A percentile compares a stretch with the other conserved stretches of the same genome.
These are phyloP conservation scores for Neelides folsomi DNA, from an alignment of 2,888 invertebrate genomes.

Conservation along the genomic window DNA sequence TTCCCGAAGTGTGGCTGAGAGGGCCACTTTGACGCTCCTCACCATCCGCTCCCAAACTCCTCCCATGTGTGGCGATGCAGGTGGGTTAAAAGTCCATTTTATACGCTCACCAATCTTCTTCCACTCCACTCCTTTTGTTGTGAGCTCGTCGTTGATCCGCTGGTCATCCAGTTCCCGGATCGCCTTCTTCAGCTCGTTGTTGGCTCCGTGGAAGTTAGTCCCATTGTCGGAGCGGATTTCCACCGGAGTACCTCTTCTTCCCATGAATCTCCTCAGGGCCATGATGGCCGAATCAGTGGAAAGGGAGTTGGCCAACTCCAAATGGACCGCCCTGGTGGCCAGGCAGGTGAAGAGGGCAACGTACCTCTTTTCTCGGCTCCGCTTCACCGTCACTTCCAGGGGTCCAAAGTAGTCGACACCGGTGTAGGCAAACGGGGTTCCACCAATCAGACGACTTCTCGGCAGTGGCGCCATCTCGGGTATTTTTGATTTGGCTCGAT, in stretches of 20 bases:
- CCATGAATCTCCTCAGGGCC: conserved; percentile 35
- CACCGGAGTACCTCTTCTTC: conserved; percentile 34
- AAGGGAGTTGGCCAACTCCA: conserved; percentile 35
- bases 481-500: conserved; percentile 4
- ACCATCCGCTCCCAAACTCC: conserved; percentile 13
- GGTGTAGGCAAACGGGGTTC: conserved; percentile 9
- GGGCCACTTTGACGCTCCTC: conserved; percentile 5
- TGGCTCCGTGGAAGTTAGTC: conserved; percentile 36
- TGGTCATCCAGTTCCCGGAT: conserved; percentile 38
- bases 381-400: conserved; percentile 6
- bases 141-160: neutral
- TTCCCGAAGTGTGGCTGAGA: conserved; percentile 6
- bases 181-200: conserved; percentile 41
- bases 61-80: too few species aligned
- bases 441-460: neutral
- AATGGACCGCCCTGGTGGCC: conserved; percentile 35
- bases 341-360: conserved; percentile 36
- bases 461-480: conserved; percentile 12
- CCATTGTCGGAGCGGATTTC: conserved; percentile 37
- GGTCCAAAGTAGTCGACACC: conserved; percentile 17
- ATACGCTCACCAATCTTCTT: too few species aligned
- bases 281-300: conserved; percentile 34
- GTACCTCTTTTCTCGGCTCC: conserved; percentile 7
- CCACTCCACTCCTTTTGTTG: conserved; percentile 1
- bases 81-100: too few species aligned